phyloP scores from a whole-genome alignment of 2,888 invertebrate genomes.

The Philereme vetulata region DNA sequence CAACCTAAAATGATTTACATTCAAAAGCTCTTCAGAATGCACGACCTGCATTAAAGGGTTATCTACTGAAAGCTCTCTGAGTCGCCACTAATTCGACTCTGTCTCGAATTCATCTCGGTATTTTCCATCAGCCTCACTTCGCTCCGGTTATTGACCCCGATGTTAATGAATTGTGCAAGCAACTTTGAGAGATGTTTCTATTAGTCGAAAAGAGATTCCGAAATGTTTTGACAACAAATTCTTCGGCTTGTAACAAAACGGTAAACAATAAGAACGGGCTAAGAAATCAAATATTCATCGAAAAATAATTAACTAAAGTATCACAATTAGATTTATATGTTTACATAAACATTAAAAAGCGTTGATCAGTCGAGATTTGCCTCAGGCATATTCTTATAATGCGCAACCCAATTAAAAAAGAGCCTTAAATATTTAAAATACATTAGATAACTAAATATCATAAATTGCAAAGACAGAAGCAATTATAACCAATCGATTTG shows the following conservation, averaged over 20 bases:
- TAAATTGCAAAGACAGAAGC: conserved; percentile 43
- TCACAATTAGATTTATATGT: conserved; percentile 55
- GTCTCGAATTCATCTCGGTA: conserved; percentile 66
- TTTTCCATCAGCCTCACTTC: conserved; percentile 45
- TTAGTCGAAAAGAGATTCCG: conserved; percentile 42
- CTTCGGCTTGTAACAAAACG: conserved; percentile 12
- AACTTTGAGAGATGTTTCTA: conserved; percentile 63
- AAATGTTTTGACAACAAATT: conserved; percentile 33
- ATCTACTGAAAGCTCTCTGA: conserved; percentile 52
- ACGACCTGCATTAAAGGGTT: conserved; percentile 70
- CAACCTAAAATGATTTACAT: conserved; percentile 40
- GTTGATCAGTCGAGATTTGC: conserved; percentile 32
- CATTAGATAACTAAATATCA: conserved; percentile 30
- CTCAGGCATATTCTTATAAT: conserved; percentile 21
- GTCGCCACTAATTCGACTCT: conserved; percentile 63
- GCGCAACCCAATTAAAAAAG: conserved; percentile 17
- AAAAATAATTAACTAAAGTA: conserved; percentile 63
- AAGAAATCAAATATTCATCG: conserved; percentile 53
- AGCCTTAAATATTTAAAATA: conserved; percentile 21
- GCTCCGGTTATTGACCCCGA: conserved; percentile 74
- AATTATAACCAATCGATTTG: conserved; percentile 30
- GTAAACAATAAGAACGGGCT: conserved; percentile 24
- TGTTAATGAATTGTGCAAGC: conserved; percentile 77
- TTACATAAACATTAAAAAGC: conserved; percentile 38
- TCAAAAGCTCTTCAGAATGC: conserved; percentile 48